Conservation (phyloP, 1,140 invertebrate genomes). For the Danaus melanippus region DNA sequence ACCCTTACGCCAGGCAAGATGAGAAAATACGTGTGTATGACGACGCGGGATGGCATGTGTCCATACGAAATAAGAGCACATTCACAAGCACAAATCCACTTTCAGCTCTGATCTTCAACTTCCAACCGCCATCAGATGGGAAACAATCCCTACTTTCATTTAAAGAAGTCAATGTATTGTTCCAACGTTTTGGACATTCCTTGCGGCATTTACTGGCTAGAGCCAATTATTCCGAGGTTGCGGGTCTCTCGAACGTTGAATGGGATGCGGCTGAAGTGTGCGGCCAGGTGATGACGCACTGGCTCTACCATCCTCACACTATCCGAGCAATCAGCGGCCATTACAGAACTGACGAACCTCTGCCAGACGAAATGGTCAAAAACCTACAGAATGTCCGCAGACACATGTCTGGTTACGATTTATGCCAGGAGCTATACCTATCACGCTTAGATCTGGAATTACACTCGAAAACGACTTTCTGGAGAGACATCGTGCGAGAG, state of each 20-base stretch:
- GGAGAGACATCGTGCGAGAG: constrained; percentile 82
- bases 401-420: constrained; percentile 84
- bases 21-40: constrained; percentile 75
- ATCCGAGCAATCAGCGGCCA: constrained; percentile 82
- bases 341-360: constrained; percentile 79
- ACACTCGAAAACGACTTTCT: constrained; percentile 83
- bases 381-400: constrained; percentile 76
- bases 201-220: constrained; percentile 87
- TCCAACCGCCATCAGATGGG: constrained; percentile 75
- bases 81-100: constrained; percentile 77
- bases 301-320: constrained; percentile 81
- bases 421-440: constrained; percentile 87
- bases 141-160: constrained; percentile 82
- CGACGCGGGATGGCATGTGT: constrained; percentile 79
- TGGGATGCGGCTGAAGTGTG: constrained; percentile 91
- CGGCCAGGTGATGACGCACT: constrained; percentile 85
- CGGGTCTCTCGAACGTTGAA: constrained; percentile 89
- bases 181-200: constrained; percentile 88
- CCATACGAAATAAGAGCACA: constrained; percentile 79
- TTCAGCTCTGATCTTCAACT: constrained; percentile 87
- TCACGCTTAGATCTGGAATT: constrained; percentile 89
- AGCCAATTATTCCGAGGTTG: constrained; percentile 85
- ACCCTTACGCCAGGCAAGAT: constrained; percentile 81
- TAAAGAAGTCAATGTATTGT: constrained; percentile 82
- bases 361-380: constrained; percentile 78